These are phyloP conservation scores for Alligator mississippiensis DNA, from an alignment of 2,113 vertebrate genomes.

Conservation along the genomic window DNA sequence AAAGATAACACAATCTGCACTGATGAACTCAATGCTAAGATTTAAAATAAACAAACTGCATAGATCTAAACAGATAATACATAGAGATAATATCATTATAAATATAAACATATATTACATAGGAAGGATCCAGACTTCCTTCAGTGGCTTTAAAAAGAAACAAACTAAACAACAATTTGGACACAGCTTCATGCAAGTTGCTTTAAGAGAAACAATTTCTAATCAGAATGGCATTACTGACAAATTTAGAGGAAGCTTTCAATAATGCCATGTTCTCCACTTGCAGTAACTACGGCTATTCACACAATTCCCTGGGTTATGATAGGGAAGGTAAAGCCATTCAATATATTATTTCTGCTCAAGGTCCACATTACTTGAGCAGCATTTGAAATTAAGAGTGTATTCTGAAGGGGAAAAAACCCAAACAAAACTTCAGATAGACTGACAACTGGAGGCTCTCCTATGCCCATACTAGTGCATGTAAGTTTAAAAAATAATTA, in stretches of 20 bases:
- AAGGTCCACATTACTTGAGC: rapidly evolving
- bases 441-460: no score
- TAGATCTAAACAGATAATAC: no score
- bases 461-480: not conserved
- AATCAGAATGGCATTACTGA: not conserved
- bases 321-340: not conserved
- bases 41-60: no score
- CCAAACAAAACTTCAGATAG: not conserved
- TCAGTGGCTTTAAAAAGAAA: not conserved
- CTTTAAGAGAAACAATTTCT: not conserved
- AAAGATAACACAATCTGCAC: rapidly evolving
- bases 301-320: not conserved
- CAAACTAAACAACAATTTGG: not conserved
- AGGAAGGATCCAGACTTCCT: not conserved
- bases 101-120: not conserved
- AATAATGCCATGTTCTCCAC: not conserved
- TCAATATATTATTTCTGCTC: not conserved
- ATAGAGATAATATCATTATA: not conserved
- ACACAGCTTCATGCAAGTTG: not conserved
- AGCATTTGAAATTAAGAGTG: not conserved
- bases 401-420: not conserved
- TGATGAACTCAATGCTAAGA: not conserved
- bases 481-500: not conserved
- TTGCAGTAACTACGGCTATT: not conserved
- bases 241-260: not conserved